A percentile compares a stretch with the other conserved stretches of the same genome.
phyloP scores from a whole-genome alignment of 2,797 vertebrate genomes.

The Pteronotus mesoamericanus region DNA sequence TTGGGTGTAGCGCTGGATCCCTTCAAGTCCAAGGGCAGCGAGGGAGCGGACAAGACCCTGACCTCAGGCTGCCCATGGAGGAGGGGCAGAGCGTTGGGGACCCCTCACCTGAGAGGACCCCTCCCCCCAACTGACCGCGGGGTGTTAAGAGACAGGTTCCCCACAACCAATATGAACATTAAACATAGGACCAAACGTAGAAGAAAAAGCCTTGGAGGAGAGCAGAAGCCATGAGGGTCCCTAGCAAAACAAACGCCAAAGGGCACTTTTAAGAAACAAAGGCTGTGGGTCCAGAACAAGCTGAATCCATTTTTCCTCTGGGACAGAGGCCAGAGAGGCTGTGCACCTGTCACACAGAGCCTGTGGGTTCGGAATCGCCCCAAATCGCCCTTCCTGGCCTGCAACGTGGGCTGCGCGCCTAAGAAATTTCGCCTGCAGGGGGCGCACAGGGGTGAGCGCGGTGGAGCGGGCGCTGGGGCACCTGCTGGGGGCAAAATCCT shows the following conservation, averaged over 20 bases:
- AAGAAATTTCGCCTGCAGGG: background rate
- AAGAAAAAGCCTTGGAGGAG: background rate
- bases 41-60: no score
- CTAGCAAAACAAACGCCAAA: background rate
- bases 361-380: background rate
- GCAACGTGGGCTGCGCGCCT: no score
- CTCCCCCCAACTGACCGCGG: no score
- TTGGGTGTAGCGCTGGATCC: no score
- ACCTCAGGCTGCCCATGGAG: no score
- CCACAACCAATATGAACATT: background rate
- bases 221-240: background rate
- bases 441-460: background rate
- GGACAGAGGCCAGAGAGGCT: background rate
- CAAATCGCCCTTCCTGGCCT: background rate
- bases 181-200: background rate
- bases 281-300: background rate
- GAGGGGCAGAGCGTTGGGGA: no score
- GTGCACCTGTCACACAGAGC: no score
- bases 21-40: no score
- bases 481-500: rapidly evolving
- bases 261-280: background rate
- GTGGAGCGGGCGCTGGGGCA: background rate
- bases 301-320: background rate
- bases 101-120: no score
- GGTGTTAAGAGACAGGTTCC: background rate